A percentile compares a stretch with the other conserved stretches of the same genome.
These are phyloP conservation scores for Zophobas morio DNA, from an alignment of 1,140 invertebrate species.

Conservation along the genomic window DNA sequence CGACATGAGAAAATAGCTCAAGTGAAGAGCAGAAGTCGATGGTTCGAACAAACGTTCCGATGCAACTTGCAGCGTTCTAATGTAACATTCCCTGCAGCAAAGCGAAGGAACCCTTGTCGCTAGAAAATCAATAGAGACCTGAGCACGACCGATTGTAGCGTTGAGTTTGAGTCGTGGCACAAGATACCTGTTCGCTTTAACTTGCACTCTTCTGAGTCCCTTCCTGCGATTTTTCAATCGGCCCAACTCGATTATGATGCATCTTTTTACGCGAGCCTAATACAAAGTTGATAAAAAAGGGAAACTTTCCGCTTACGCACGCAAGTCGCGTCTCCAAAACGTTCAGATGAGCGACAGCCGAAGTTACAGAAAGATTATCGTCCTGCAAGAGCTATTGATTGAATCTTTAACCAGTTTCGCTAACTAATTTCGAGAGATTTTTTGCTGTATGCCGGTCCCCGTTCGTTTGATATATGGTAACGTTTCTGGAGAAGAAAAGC, in stretches of 20 bases:
- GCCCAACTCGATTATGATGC: not conserved
- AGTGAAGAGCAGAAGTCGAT: not conserved
- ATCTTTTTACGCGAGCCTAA: not conserved
- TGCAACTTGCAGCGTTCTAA: constrained; percentile 44
- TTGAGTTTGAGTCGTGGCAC: constrained; percentile 26
- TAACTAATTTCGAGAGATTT: constrained; percentile 30
- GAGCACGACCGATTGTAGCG: constrained; percentile 45
- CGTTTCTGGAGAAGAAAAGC: constrained; percentile 26
- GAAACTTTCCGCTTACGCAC: not conserved
- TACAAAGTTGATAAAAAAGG: constrained; percentile 9
- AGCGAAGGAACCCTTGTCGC: constrained; percentile 50
- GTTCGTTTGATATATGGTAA: constrained; percentile 16
- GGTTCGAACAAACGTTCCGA: constrained; percentile 21
- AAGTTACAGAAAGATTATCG: constrained; percentile 21
- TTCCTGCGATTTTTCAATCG: constrained; percentile 28
- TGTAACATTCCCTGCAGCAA: constrained; percentile 45
- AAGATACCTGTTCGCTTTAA: constrained; percentile 31
- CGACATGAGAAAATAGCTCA: constrained; percentile 1
- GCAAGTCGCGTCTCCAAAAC: constrained; percentile 32
- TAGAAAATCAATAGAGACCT: constrained; percentile 54
- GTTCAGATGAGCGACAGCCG: not conserved
- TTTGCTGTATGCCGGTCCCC: not conserved
- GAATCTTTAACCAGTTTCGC: not conserved
- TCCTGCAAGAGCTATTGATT: constrained; percentile 3
- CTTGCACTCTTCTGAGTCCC: constrained; percentile 12